These are phyloP conservation scores for Heliocidaris tuberculata DNA, from an alignment of 35 echinoderm and acorn worm species.

Conservation along the genomic window DNA sequence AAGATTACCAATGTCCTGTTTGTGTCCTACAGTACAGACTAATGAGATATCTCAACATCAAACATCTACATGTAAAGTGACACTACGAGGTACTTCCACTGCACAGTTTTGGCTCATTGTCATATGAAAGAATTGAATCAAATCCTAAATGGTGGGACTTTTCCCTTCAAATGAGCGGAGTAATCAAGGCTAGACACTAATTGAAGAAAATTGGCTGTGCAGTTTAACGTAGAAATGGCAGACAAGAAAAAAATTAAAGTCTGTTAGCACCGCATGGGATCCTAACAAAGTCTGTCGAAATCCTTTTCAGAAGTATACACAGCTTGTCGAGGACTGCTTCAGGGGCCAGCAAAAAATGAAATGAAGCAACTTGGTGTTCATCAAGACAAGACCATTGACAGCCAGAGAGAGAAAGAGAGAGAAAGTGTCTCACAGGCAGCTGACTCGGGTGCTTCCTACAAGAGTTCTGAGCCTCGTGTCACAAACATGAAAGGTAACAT, in stretches of 20 bases:
- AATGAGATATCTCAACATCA: not conserved
- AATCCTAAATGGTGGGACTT: not conserved
- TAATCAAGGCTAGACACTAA: not conserved
- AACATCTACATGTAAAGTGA: not conserved
- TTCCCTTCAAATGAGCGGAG: not conserved
- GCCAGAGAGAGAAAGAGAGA: not conserved
- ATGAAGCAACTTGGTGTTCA: not conserved
- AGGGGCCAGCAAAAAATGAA: not conserved
- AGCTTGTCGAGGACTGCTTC: not conserved
- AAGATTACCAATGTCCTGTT: conserved; percentile 12
- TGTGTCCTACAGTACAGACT: not conserved
- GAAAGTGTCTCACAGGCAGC: not conserved
- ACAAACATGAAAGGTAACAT: not conserved
- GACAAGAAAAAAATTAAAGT: not conserved
- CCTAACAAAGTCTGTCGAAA: not conserved
- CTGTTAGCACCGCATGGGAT: not conserved
- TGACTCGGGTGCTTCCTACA: not conserved
- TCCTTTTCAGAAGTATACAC: not conserved
- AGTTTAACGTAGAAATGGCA: not conserved
- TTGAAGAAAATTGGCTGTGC: not conserved
- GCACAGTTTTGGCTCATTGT: not conserved
- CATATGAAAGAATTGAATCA: not conserved
- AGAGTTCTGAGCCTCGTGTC: not conserved
- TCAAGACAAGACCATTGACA: not conserved
- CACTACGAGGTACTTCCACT: not conserved